Percentiles rank a stretch among this genome's conserved stretches.
phyloP scores from a whole-genome alignment of 1,140 invertebrate genomes.

The Drosophila equinoxialis region DNA sequence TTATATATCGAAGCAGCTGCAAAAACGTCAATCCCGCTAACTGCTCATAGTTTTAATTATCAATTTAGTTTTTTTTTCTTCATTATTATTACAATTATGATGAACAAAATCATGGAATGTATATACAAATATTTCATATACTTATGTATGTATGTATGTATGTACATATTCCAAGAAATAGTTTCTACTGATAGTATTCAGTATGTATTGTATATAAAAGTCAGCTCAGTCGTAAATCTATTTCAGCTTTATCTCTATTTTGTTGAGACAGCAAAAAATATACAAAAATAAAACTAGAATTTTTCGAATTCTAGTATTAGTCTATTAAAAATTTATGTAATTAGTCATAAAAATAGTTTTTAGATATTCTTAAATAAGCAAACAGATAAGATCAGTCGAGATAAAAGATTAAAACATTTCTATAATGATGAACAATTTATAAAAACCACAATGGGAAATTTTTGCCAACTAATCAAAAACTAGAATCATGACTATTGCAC shows the following conservation, averaged over 20 bases:
- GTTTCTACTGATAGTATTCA: slow-evolving; percentile 49
- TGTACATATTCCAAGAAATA: slow-evolving; percentile 47
- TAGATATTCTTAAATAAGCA: too few species aligned
- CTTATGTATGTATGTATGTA: too few species aligned
- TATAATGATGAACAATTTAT: neutral
- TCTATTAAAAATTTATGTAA: too few species aligned
- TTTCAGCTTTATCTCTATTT: too few species aligned
- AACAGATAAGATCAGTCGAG: too few species aligned
- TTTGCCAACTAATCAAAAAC: neutral
- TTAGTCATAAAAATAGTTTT: too few species aligned
- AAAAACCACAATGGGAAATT: neutral
- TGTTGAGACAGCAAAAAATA: too few species aligned
- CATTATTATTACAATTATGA: neutral
- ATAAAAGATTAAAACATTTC: neutral
- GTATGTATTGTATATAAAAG: too few species aligned
- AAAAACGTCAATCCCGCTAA: slow-evolving; percentile 27
- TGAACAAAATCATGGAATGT: slow-evolving; percentile 4
- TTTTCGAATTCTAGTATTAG: too few species aligned
- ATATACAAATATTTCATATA: slow-evolving; percentile 22
- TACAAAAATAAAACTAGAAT: too few species aligned
- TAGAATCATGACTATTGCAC: too few species aligned
- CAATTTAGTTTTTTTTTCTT: slow-evolving; percentile 57
- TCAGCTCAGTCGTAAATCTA: too few species aligned
- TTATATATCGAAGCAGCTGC: slow-evolving; percentile 26
- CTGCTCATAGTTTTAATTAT: slow-evolving; percentile 70